phyloP scores from a whole-genome alignment of 2,113 vertebrate genomes.

The Acrocephalus kingi region DNA sequence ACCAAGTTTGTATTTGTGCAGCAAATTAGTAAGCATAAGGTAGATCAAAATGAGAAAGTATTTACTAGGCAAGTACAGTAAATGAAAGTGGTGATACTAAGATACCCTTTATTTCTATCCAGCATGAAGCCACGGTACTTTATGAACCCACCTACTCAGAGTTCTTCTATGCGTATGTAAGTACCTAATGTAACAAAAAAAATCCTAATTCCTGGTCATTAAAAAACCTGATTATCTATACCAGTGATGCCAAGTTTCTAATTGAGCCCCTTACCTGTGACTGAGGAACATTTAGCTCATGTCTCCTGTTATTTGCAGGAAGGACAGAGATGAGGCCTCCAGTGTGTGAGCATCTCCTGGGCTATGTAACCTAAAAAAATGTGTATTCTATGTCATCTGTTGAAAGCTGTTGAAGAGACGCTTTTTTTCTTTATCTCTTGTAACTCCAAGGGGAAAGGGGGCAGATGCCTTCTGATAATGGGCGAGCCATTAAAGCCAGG shows the following conservation, averaged over 20 bases:
- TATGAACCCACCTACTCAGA: background rate
- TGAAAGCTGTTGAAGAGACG: no score
- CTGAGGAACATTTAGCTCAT: background rate
- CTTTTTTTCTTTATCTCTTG: no score
- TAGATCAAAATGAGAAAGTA: background rate
- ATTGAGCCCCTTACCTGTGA: background rate
- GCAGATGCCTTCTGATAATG: no score
- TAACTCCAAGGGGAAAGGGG: no score
- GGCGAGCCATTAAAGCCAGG: no score
- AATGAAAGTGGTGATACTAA: background rate
- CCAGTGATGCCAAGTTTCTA: background rate
- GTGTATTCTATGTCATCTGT: no score
- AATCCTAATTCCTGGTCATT: background rate
- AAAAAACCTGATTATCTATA: background rate
- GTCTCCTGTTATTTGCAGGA: background rate
- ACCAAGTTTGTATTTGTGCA: background rate
- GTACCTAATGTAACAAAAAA: background rate
- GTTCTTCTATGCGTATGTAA: background rate
- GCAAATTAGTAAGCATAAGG: background rate
- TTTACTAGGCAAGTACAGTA: background rate
- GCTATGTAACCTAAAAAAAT: no score
- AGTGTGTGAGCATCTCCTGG: no score
- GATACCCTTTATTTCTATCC: background rate
- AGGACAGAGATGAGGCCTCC: no score
- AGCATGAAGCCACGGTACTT: background rate